A percentile compares a stretch with the other conserved stretches of the same genome.
These are phyloP conservation scores for Coboldia fuscipes DNA, from an alignment of 1,140 invertebrate species.

Conservation along the genomic window DNA sequence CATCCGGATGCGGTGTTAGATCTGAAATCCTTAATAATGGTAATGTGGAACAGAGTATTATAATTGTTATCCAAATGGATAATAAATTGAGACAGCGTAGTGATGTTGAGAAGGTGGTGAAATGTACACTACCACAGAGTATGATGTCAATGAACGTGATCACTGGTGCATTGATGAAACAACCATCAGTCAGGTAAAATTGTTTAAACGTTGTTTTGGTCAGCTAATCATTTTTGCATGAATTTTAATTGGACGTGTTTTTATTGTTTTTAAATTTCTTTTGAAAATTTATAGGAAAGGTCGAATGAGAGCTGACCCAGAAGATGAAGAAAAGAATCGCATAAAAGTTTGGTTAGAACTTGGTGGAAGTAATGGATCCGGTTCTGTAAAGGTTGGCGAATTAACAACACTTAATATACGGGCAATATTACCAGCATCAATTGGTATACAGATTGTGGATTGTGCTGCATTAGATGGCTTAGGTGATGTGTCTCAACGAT, in stretches of 20 bases:
- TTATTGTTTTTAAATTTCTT: too few species aligned
- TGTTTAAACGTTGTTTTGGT: too few species aligned
- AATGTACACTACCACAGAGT: conserved; percentile 22
- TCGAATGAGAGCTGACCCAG: conserved; percentile 10
- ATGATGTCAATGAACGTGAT: conserved; percentile 15
- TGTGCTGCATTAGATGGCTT: conserved; percentile 52
- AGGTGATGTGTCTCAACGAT: conserved; percentile 40
- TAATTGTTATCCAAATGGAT: conserved; percentile 46
- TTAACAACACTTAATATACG: conserved; percentile 40
- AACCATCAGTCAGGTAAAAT: not conserved
- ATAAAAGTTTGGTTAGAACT: conserved; percentile 49
- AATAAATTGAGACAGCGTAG: conserved; percentile 40
- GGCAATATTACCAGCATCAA: conserved; percentile 38
- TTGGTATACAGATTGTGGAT: conserved; percentile 47
- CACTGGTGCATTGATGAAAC: not conserved
- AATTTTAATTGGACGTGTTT: too few species aligned
- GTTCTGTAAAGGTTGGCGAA: conserved; percentile 44
- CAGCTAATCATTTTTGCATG: too few species aligned
- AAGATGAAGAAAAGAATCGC: conserved; percentile 3
- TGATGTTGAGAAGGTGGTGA: conserved; percentile 36
- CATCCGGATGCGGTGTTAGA: conserved; percentile 47
- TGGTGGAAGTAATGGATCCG: conserved; percentile 20
- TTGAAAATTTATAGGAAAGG: conserved; percentile 12
- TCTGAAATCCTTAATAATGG: conserved; percentile 22
- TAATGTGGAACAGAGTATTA: conserved; percentile 33